Evolutionary conservation across 2,888 invertebrate genomes (phyloP), one percentile per base, ranked within the genome.

Genomic region (Tricholauxania praeusta): DNA sequence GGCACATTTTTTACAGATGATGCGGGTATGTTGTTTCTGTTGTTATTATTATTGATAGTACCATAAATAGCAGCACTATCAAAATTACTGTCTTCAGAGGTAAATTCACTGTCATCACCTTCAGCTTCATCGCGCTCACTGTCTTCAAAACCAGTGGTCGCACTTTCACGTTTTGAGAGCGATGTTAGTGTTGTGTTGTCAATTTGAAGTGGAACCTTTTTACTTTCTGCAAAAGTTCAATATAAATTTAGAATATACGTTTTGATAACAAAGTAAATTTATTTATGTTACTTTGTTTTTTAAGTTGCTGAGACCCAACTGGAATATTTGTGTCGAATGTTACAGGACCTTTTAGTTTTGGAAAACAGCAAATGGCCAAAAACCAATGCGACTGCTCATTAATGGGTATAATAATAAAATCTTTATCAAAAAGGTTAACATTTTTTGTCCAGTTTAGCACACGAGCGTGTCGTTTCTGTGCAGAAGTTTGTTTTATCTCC

Each of bases 301-400:
- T 90, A 15, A 89, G 87, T 52, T 88, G 89, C 59, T 90, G 89
- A 64, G 89, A 84, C 75, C 90, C 89, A n/a, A 89, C 88, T 0
- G 89, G 88, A 75, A 90, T 88, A 81, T 93, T 92, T 68, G 93
- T 92, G 75, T 90, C 89, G 86, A 90, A 91, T 78, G 92, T 92
- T 67, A 91, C 89, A 69, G 92, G 91, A 0, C 93, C 93, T 67
- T 92, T 92, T 77, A 96, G 88, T 69, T 93, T 93, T 60, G 99
- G 98, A 86, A 93, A 98, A 86, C 98, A 99, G 72, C 99, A 95
- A 65, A 99, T 96, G 2, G 97, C 98, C 80, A 99, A 90, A 88
- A 96, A 98, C 99, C 99, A 99, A 89, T 99, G 99, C 62, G 94
- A 96, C 90, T 96, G 95, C 89, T 99, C 98, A 89, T 99, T 98